Percentiles rank a stretch among this genome's conserved stretches.
These are phyloP conservation scores for Brachionus asplanchnoidis DNA, from an alignment of 1,140 invertebrate genomes.

Conservation along the genomic window DNA sequence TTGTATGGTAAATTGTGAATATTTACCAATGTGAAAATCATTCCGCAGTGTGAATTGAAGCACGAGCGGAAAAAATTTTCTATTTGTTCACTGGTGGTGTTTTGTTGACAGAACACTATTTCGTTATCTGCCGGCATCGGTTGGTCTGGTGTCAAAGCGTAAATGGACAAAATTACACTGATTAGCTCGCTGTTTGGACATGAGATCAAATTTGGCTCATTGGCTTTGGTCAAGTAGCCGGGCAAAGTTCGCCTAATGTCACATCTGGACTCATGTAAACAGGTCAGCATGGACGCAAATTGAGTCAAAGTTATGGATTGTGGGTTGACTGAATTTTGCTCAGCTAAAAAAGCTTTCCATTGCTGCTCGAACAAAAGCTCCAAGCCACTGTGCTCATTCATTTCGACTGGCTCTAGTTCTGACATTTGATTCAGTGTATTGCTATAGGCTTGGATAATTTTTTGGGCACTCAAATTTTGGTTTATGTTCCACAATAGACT, in stretches of 20 bases:
- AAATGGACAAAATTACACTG: not conserved
- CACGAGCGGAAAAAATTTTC: not conserved
- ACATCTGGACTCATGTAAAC: not conserved
- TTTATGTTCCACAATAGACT: not conserved
- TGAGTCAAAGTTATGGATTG: not conserved
- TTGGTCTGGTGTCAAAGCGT: not conserved
- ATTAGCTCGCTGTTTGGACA: constrained; percentile 47
- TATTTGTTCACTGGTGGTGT: constrained; percentile 50
- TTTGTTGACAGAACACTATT: constrained; percentile 48
- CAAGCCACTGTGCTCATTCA: not conserved
- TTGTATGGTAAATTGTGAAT: constrained; percentile 8
- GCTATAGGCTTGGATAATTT: not conserved
- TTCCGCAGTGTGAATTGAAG: not conserved
- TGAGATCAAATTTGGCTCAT: constrained; percentile 48
- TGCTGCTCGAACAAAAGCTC: not conserved
- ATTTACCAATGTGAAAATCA: constrained; percentile 20
- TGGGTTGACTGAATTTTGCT: not conserved
- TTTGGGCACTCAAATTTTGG: not conserved
- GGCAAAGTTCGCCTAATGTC: not conserved
- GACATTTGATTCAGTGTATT: not conserved
- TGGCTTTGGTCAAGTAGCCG: constrained; percentile 31
- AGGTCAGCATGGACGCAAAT: not conserved
- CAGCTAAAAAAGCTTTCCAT: not conserved
- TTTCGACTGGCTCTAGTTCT: not conserved
- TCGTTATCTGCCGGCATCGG: constrained; percentile 49